Conservation (phyloP, 1,140 invertebrate genomes). For the Dendrolimus kikuchii region DNA sequence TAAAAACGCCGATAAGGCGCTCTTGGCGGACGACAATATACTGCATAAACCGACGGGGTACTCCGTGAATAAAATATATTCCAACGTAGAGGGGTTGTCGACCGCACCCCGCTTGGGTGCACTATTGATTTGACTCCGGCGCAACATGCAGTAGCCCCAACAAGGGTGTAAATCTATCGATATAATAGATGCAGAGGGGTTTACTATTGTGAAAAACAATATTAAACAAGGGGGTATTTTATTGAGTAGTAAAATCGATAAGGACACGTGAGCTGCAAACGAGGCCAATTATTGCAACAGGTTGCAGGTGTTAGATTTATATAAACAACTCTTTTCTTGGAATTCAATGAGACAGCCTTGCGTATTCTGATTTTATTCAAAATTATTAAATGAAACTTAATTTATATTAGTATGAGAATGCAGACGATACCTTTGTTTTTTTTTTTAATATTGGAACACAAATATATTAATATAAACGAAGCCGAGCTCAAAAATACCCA, state of each 20-base stretch:
- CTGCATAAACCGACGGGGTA: conserved; percentile 14
- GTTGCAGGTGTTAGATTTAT: too few species aligned
- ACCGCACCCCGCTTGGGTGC: conserved; percentile 19
- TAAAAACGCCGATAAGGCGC: conserved; percentile 59
- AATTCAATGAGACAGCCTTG: too few species aligned
- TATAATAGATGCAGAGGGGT: conserved; percentile 16
- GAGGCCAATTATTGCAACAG: not conserved
- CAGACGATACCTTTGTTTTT: too few species aligned
- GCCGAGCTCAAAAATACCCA: too few species aligned
- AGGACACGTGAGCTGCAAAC: conserved; percentile 10
- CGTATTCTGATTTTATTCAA: too few species aligned
- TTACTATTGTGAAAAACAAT: conserved; percentile 14
- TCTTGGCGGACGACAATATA: conserved; percentile 25
- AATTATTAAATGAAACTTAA: too few species aligned
- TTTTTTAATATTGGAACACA: too few species aligned
- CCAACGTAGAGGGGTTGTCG: conserved; percentile 23
- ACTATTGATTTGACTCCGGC: conserved; percentile 63
- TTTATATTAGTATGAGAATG: too few species aligned
- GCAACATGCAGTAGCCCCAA: conserved; percentile 43
- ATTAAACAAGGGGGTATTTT: conserved; percentile 26
- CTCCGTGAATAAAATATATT: conserved; percentile 26
- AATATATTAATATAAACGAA: too few species aligned
- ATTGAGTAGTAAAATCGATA: conserved; percentile 28
- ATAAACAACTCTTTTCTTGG: too few species aligned
- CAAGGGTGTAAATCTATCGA: conserved; percentile 29